These are phyloP conservation scores for Jaculus jaculus DNA, from an alignment of 2,113 vertebrate genomes.

Conservation along the genomic window DNA sequence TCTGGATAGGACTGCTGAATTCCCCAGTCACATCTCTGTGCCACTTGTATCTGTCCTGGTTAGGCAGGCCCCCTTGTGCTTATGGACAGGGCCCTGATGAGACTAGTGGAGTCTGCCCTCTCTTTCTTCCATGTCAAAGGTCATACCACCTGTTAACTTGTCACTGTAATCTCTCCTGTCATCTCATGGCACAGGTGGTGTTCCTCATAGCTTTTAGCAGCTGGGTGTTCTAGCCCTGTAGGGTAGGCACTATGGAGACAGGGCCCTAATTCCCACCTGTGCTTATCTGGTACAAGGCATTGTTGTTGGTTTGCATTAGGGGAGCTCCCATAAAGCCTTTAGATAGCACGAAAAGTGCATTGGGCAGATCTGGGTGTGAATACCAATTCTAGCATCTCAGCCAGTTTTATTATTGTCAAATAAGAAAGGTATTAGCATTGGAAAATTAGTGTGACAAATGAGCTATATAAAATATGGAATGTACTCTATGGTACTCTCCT, in stretches of 20 bases:
- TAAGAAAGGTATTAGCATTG: not conserved
- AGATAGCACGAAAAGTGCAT: not conserved
- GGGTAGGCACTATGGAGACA: accelerated
- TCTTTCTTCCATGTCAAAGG: not conserved
- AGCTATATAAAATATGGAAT: not conserved
- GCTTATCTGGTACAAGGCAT: accelerated
- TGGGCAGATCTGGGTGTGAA: not conserved
- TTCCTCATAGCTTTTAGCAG: not conserved
- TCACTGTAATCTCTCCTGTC: not conserved
- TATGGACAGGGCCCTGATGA: not conserved
- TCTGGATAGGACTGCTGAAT: not conserved
- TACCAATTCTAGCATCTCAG: not conserved
- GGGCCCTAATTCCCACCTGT: not conserved
- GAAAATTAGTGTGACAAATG: not conserved
- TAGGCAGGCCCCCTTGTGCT: not conserved
- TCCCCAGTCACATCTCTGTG: not conserved
- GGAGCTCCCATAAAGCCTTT: not conserved
- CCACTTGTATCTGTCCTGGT: accelerated
- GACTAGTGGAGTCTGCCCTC: not conserved
- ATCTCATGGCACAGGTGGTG: not conserved
- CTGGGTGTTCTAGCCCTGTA: not conserved
- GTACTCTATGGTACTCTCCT: not conserved
- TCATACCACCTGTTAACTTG: not conserved
- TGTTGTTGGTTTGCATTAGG: not conserved
- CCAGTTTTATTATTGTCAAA: not conserved